Evolutionary conservation across 2,797 vertebrate species (phyloP).

Genomic region (Aldrovandia affinis): DNA sequence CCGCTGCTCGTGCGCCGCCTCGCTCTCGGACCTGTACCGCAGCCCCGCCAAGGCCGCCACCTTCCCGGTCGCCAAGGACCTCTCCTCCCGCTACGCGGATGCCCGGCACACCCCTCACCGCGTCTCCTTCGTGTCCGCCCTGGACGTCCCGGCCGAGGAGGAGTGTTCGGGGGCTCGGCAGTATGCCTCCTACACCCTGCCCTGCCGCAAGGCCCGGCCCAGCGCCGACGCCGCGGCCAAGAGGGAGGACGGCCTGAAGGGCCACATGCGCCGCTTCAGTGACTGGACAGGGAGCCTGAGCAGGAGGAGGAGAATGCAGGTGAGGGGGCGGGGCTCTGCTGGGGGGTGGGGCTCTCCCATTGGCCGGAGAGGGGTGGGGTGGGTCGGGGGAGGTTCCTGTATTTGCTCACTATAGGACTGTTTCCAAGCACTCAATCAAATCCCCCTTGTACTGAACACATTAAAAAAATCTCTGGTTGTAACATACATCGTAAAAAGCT

Average conservation of each 20-base stretch:
- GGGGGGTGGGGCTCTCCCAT: neutral
- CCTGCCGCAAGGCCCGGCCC: slow-evolving; percentile 82
- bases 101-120: slow-evolving; percentile 67
- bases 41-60: slow-evolving; percentile 74
- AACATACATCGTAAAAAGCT: neutral
- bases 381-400: too few species aligned
- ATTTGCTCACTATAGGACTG: neutral
- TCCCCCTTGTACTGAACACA: too few species aligned
- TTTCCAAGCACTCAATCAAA: neutral
- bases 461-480: neutral
- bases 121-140: slow-evolving; percentile 83
- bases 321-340: slow-evolving; percentile 50
- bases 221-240: slow-evolving; percentile 70
- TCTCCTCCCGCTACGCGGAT: slow-evolving; percentile 72
- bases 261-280: slow-evolving; percentile 87
- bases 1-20: slow-evolving; percentile 78
- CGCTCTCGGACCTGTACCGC: slow-evolving; percentile 81
- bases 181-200: slow-evolving; percentile 88
- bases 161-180: slow-evolving; percentile 71
- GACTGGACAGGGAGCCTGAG: slow-evolving; percentile 95
- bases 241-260: slow-evolving; percentile 86
- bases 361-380: neutral
- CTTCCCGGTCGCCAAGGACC: slow-evolving; percentile 68
- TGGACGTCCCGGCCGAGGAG: slow-evolving; percentile 80
- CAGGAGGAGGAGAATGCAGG: slow-evolving; percentile 89